Evolutionary conservation across 2,797 vertebrate species (phyloP).

Genomic region (Pelobates cultripes): DNA sequence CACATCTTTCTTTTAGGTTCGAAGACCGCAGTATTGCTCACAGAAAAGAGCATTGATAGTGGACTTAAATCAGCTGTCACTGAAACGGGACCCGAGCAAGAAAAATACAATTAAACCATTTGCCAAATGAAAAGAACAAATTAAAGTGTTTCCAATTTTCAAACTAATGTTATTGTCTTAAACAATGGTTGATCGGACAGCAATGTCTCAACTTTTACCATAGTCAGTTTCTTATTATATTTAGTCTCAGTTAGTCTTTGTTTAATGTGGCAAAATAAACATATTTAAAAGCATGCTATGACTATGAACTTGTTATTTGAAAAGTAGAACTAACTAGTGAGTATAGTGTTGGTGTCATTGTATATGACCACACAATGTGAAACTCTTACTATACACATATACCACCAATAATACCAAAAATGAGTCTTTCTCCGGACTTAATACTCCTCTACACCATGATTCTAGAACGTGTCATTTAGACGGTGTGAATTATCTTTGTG

Average conservation of each 20-base stretch:
- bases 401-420: too few species aligned
- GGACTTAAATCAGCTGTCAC: background rate
- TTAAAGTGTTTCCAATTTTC: background rate
- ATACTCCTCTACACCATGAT: too few species aligned
- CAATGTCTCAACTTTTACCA: background rate
- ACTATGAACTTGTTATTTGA: background rate
- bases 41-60: slow-evolving; percentile 7
- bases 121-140: background rate
- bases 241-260: background rate
- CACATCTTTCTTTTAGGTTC: slow-evolving; percentile 8
- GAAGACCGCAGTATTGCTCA: background rate
- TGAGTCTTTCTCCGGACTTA: too few species aligned
- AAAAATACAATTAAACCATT: slow-evolving; percentile 59
- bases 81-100: slow-evolving; percentile 34
- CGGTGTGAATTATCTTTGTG: too few species aligned
- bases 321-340: too few species aligned
- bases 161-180: slow-evolving; percentile 4
- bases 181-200: background rate
- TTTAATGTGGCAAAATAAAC: background rate
- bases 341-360: too few species aligned
- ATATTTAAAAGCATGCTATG: slow-evolving; percentile 10
- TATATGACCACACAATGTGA: too few species aligned
- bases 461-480: too few species aligned
- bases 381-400: too few species aligned
- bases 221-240: background rate